Evolutionary conservation across 53 echinoderm and acorn worm genomes (phyloP), one percentile per base, ranked within the genome.

Genomic region (Holothuria leucospilota): DNA sequence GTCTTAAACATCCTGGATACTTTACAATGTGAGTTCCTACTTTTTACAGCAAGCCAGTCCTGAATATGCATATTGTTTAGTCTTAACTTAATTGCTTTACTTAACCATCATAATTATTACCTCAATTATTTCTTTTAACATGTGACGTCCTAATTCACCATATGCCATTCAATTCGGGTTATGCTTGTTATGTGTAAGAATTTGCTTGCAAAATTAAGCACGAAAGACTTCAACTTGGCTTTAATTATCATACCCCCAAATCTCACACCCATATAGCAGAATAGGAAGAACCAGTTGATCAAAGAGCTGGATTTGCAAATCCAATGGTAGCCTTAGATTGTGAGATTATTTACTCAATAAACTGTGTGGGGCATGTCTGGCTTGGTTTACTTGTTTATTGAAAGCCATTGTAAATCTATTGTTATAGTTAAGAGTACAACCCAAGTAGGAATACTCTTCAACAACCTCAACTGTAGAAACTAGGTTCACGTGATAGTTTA

Each of bases 401-500:
- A 26, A 15, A 25, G 68, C 68, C 68, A 23, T 68, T 68, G 68
- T 68, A 27, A 68, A 68, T 24, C 68, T 68, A 8, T 14, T 68
- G 6, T n/a, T 68, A 68, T 68, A 24, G 26, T 68, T 68, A 68
- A 68, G 24, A 25, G 68, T 68, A 25, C 68, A 68, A 68, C 68
- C 68, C 27, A 68, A 26, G 34, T 68, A 68, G 34, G 34, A 3
- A 68, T 68, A 21, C n/a, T 26, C 27, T 8, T 68, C 68, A 68
- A 68, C 1, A 26, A 68, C 27, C 13, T 68, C 68, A 68, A 68
- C 68, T 68, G 68, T 23, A 68, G 68, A 68, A 68, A 26, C 69
- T 68, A 8, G 28, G 28, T 68, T 68, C 25, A 68, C 23, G 28
- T 68, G 25, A 2, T 24, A 68, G n/a, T 26, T 68, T 68, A 26